phyloP scores from a whole-genome alignment of 2,888 invertebrate genomes.

The Smittia sp. region DNA sequence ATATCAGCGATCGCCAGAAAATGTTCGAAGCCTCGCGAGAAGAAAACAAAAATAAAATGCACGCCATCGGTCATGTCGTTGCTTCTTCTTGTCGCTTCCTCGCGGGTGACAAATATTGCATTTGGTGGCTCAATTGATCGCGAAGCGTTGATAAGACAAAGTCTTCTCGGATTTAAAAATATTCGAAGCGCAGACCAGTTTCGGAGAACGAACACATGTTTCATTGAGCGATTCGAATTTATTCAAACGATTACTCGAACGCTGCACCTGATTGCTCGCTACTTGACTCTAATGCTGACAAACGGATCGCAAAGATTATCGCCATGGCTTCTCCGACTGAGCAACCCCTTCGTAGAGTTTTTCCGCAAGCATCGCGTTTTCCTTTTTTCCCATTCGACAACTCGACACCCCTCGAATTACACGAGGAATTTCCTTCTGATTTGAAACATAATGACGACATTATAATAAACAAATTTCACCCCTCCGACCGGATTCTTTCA shows the following conservation, averaged over 20 bases:
- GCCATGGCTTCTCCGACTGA: slow-evolving; percentile 25
- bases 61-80: neutral
- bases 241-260: neutral
- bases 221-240: neutral
- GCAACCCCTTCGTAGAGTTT: neutral
- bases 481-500: neutral
- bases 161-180: neutral
- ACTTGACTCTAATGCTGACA: slow-evolving; percentile 15
- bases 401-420: slow-evolving; percentile 39
- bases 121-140: slow-evolving; percentile 20
- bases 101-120: slow-evolving; percentile 16
- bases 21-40: neutral
- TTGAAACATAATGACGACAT: slow-evolving; percentile 40
- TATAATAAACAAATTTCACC: slow-evolving; percentile 41
- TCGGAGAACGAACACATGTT: neutral
- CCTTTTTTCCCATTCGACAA: slow-evolving; percentile 26
- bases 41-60: neutral
- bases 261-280: neutral
- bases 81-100: neutral
- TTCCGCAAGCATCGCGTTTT: neutral
- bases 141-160: neutral
- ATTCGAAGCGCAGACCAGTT: neutral
- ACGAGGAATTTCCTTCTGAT: slow-evolving; percentile 23
- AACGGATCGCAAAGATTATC: slow-evolving; percentile 34
- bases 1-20: neutral